Evolutionary conservation across 23 tunicate genomes (phyloP), one percentile per base, ranked within the genome.

Genomic region (Botrylloides violaceus): DNA sequence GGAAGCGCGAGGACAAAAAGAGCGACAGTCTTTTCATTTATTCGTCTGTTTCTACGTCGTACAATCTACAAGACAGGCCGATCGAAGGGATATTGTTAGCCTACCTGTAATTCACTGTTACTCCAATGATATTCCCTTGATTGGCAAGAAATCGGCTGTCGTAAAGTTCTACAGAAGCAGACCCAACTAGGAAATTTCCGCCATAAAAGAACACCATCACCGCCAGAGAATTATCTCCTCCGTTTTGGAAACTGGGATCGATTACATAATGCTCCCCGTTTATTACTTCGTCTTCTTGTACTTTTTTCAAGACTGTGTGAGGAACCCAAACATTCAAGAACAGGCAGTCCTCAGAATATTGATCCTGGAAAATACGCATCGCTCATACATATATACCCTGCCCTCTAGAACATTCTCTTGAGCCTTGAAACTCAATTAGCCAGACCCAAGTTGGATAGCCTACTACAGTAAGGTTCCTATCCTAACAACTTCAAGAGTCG

Each of bases 201-300:
- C 93, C 93, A 49, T 85, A 80, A 74, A 85, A 80, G 78, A 81
- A 85, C 7, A 85, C 76, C 77, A 85, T 66, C 25, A 85, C 93
- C 3, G 93, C 62, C 43, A 85, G 81, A 24, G 38, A 61, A 0
- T 59, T 21, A 19, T 31, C 30, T 5, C 72, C 85, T 27, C 64
- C 79, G 22, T 32, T 1, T 20, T 68, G 48, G 29, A 60, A 62
- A 2, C 50, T 49, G 9, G 77, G 31, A 15, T 26, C 30, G 21
- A 85, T 36, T 12, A 31, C 43, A 34, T 79, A 85, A 58, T 85
- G 93, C 4, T 73, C 47, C 2, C 23, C 36, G 38, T 59, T 43
- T 7, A 85, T 29, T 2, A 80, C 39, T 3, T 53, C 61, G 55
- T 74, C 39, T 15, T 63, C 9, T 38, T 57, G 23, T 3, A 29